phyloP scores from a whole-genome alignment of 2,113 vertebrate genomes.

The Lethenteron camtschaticum region DNA sequence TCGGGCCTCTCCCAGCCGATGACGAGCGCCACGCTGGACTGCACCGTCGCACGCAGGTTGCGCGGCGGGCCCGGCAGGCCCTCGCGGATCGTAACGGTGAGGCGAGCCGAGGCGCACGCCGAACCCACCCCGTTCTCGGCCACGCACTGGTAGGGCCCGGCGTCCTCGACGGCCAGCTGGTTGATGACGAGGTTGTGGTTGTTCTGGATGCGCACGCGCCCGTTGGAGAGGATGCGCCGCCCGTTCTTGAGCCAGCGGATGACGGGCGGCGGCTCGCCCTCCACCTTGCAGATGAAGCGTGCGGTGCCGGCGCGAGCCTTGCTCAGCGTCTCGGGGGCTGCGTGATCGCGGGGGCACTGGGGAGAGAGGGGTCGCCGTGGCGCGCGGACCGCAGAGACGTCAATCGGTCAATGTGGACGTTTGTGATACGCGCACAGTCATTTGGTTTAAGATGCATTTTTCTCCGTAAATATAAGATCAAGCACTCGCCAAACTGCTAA shows the following conservation, averaged over 20 bases:
- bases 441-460: no score
- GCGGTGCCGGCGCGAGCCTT: slow-evolving; percentile 73
- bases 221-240: slow-evolving; percentile 35
- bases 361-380: not conserved
- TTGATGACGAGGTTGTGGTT: slow-evolving; percentile 63
- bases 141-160: slow-evolving; percentile 83
- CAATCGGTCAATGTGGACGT: no score
- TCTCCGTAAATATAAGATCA: no score
- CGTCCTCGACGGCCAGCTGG: slow-evolving; percentile 68
- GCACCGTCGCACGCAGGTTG: slow-evolving; percentile 34
- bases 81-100: slow-evolving; percentile 66
- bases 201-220: slow-evolving; percentile 60
- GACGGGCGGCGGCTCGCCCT: slow-evolving; percentile 46
- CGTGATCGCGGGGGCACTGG: slow-evolving; percentile 67
- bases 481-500: no score
- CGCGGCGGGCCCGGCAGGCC: slow-evolving; percentile 75
- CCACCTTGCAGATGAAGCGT: slow-evolving; percentile 69
- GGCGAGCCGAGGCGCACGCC: slow-evolving; percentile 56
- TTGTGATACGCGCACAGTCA: no score
- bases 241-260: slow-evolving; percentile 75
- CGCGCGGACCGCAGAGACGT: no score
- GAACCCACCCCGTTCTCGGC: slow-evolving; percentile 64
- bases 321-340: slow-evolving; percentile 68
- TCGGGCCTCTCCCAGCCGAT: slow-evolving; percentile 72
- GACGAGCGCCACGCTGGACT: slow-evolving; percentile 53